Evolutionary conservation across 2,888 invertebrate genomes (phyloP), one percentile per base, ranked within the genome.

Genomic region (Dasypogon diadema): DNA sequence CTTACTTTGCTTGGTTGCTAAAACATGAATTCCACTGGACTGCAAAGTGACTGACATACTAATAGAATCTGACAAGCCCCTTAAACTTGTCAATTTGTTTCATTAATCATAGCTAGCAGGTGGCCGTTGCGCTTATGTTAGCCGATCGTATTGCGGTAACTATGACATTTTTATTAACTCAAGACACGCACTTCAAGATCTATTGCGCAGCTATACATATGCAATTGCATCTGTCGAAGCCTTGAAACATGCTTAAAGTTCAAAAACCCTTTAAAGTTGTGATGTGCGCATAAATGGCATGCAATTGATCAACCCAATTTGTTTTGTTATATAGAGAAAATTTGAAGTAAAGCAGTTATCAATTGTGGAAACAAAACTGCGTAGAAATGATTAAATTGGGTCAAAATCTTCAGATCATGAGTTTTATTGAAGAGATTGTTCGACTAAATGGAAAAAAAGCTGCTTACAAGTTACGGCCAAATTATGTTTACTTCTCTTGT

Each of bases 51-150:
- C 70, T 70, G 54, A 54, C 70, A 54, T 18, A 70, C 54, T 54
- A 54, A 70, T 34, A 18, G 70, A 70, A 54, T 70, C 54, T 54
- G 70, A 54, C 70, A 70, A 70, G 70, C 70, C 70, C 54, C 70
- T 70, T 70, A 70, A 70, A 54, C 54, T 70, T 70, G 70, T 70
- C 70, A 70, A 70, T 70, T 70, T 70, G 54, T 34, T 70, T 46
- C 34, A 70, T 54, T 70, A 34, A 70, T 70, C 70, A 54, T 34
- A 30, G 51, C 70, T 70, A 54, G 70, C 70, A 70, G 70, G 70
- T 70, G 70, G 70, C 54, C 54, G n/a, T n/a, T n/a, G n/a, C n/a
- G 54, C 30, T 65, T 5, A 51, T 26, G 16, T 48, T 26, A 4
- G 70, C 51, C 12, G n/a, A 24, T 30, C 21, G 14, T n/a, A 30